Conservation (phyloP, 2,888 invertebrate genomes). For the Synergus itoensis region DNA sequence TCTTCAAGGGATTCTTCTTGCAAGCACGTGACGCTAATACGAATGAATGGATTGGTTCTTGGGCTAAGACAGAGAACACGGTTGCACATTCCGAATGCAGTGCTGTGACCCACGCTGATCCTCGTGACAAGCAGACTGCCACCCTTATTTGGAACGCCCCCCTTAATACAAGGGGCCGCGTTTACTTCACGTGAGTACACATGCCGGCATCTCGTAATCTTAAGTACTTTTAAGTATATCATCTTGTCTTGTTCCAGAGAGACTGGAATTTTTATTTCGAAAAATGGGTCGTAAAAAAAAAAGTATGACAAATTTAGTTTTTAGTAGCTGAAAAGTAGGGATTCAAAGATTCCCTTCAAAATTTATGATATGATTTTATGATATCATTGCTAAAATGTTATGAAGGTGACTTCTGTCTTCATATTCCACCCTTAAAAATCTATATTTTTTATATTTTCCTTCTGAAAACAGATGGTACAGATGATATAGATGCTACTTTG, state of each 20-base stretch:
- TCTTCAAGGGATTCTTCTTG: conserved; percentile 91
- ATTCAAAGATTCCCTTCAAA: too few relatives aligned
- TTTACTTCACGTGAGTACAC: conserved; percentile 88
- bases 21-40: conserved; percentile 87
- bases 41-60: conserved; percentile 87
- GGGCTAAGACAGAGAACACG: conserved; percentile 86
- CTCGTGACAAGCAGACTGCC: conserved; percentile 86
- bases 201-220: conserved; percentile 11
- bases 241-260: neutral
- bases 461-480: too few relatives aligned
- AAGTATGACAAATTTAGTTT: too few relatives aligned
- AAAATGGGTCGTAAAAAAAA: neutral
- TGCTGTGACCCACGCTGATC: conserved; percentile 89
- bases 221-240: conserved; percentile 30
- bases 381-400: too few relatives aligned
- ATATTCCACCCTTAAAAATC: too few relatives aligned
- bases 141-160: conserved; percentile 89
- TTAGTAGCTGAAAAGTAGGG: too few relatives aligned
- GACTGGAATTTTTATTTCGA: neutral
- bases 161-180: conserved; percentile 82
- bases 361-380: too few relatives aligned
- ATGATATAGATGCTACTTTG: neutral
- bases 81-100: conserved; percentile 89
- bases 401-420: too few relatives aligned
- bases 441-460: too few relatives aligned